Evolutionary conservation across 2,888 invertebrate species (phyloP).

Genomic region (Euplagia quadripunctaria): DNA sequence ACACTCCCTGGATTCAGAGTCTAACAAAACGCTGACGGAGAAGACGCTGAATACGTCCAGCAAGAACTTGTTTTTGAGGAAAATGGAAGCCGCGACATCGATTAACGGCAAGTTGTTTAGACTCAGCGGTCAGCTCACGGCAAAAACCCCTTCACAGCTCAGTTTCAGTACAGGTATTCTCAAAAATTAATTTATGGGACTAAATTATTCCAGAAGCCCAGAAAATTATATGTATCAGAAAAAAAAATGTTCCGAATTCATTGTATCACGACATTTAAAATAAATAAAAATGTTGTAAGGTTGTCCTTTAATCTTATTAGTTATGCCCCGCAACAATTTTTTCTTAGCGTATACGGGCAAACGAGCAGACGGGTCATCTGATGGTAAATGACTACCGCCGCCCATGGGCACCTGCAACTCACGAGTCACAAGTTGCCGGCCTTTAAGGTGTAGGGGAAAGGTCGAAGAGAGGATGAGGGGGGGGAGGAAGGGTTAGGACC

Average conservation of each 20-base stretch:
- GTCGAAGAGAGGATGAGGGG: too few species aligned
- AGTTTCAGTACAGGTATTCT: slow-evolving; percentile 62
- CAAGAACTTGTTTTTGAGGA: slow-evolving; percentile 77
- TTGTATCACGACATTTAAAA: neutral
- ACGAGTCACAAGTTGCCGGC: too few species aligned
- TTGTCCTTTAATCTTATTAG: neutral
- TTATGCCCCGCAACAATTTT: too few species aligned
- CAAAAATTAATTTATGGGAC: slow-evolving; percentile 43
- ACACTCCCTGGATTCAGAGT: slow-evolving; percentile 74
- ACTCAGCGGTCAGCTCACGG: slow-evolving; percentile 73
- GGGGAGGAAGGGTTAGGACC: too few species aligned
- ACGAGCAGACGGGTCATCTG: too few species aligned
- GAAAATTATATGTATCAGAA: neutral
- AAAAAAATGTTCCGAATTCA: neutral
- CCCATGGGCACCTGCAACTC: too few species aligned
- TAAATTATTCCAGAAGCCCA: neutral
- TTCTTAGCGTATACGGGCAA: too few species aligned
- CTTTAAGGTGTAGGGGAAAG: too few species aligned
- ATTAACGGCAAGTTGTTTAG: slow-evolving; percentile 77
- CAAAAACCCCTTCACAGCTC: slow-evolving; percentile 69
- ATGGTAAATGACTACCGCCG: too few species aligned
- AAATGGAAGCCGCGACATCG: slow-evolving; percentile 81
- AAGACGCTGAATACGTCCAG: slow-evolving; percentile 73
- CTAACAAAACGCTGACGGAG: slow-evolving; percentile 79
- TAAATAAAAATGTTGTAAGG: neutral